Base-by-base conservation (phyloP, 2,797 vertebrate genomes). In the Xiphophorus birchmanni region DNA sequence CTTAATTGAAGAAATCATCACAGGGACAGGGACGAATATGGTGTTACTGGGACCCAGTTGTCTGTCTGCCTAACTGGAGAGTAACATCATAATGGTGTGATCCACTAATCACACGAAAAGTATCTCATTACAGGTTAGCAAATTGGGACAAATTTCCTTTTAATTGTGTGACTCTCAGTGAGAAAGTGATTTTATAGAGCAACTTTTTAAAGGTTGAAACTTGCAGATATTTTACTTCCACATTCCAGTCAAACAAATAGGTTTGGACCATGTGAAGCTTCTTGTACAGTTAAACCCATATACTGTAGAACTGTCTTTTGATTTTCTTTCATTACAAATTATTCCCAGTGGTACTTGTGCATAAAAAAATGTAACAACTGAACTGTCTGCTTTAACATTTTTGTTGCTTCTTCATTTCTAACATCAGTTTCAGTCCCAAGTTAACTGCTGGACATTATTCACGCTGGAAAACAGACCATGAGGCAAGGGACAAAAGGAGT, bases 1-100 rank as follows among this genome's bases (percentile, higher is more conserved):
- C 90, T 92, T 92, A 91, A 94, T 94, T 93, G 92, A 94, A 94
- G 93, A 92, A 94, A 95, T 94, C 93, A 94, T 94, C 92, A 90
- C 92, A 92, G 91, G 88, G 90, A 91, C 84, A 77, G 75, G 83
- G 89, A 91, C 88, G 88, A 91, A 90, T 90, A 90, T 91, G 89
- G 88, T 88, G 82, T 91, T 89, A 78, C 90, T 75, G 84, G 84
- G 89, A 93, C 91, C 86, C 85, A 92, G 89, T 92, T 90, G 90
- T 91, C 87, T 86, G 83, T 81, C 87, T 91, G 88, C 85, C 90
- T 86, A 87, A 91, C 84, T 89, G 90, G 89, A 84, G 89, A 84
- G 87, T 92, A 91, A 94, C 88, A 86, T 90, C 80, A 82, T 90
- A 88, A 92, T 81, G 42, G 81, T 84, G 84, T 88, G 86, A 90